phyloP scores from a whole-genome alignment of 1,140 invertebrate genomes.

The Nasonia giraulti region DNA sequence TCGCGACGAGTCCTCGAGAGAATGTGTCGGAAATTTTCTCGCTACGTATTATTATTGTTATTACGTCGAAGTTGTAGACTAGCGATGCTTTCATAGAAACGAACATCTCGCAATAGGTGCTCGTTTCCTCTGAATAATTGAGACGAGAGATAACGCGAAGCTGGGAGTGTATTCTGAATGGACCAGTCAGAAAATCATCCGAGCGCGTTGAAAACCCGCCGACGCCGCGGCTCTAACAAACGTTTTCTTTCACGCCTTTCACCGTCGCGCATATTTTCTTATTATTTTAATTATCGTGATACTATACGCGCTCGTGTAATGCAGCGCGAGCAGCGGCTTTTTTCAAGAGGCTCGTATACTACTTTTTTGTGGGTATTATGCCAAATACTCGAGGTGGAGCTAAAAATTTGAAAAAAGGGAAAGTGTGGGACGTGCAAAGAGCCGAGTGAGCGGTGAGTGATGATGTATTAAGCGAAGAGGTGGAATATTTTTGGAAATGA shows the following conservation, averaged over 20 bases:
- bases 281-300: neutral
- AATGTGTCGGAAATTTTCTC: neutral
- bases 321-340: no score
- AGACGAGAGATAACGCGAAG: neutral
- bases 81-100: neutral
- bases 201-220: neutral
- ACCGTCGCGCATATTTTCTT: constrained; percentile 5
- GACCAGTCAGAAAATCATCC: neutral
- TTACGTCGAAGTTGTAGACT: neutral
- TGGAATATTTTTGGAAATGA: no score
- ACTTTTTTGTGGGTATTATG: neutral
- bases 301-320: neutral
- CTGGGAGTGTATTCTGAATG: neutral
- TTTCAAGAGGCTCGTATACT: neutral
- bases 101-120: no score
- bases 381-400: neutral
- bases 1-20: neutral
- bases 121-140: neutral
- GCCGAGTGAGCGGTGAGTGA: no score
- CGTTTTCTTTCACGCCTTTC: neutral
- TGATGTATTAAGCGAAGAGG: no score
- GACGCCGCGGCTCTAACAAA: neutral
- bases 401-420: constrained; percentile 12
- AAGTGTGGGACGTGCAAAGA: no score
- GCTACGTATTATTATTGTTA: neutral